Conservation (phyloP, 2,888 invertebrate species). For the Orchestes rusci region DNA sequence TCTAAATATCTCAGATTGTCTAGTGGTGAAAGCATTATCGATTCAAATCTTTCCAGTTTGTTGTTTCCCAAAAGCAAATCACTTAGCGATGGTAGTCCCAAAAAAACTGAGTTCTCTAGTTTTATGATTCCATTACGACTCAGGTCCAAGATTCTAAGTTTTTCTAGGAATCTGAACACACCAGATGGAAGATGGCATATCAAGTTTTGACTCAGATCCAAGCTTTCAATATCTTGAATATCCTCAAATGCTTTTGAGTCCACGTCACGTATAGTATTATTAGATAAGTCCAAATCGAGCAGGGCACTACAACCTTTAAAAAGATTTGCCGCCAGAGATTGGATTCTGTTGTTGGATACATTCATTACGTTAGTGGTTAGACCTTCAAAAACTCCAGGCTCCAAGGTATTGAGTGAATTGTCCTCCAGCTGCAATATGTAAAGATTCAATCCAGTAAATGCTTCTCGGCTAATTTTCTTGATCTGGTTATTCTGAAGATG, state of each 20-base stretch:
- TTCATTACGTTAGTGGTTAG: constrained; percentile 33
- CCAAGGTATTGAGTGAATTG: constrained; percentile 32
- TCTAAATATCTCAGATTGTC: constrained; percentile 34
- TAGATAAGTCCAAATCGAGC: constrained; percentile 35
- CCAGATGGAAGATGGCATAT: constrained; percentile 38
- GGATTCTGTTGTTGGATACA: constrained; percentile 34
- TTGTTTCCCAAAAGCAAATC: constrained; percentile 36
- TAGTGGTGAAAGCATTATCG: constrained; percentile 33
- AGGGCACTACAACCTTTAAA: constrained; percentile 35
- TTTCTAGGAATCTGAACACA: constrained; percentile 31
- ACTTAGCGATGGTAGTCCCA: constrained; percentile 34
- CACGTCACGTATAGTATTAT: constrained; percentile 35
- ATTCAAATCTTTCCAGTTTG: constrained; percentile 32
- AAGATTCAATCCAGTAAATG: constrained; percentile 36
- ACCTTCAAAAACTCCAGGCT: constrained; percentile 34
- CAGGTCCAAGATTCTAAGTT: constrained; percentile 34
- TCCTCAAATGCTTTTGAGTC: constrained; percentile 32
- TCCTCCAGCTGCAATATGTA: constrained; percentile 36
- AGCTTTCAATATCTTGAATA: constrained; percentile 33
- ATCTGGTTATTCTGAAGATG: constrained; percentile 36
- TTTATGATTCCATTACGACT: constrained; percentile 35
- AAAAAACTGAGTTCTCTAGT: constrained; percentile 36
- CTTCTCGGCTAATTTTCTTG: constrained; percentile 30
- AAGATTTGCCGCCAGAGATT: constrained; percentile 29
- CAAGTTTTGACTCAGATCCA: constrained; percentile 35